Evolutionary conservation across 2,113 vertebrate genomes (phyloP).

Genomic region (Hyla sarda): DNA sequence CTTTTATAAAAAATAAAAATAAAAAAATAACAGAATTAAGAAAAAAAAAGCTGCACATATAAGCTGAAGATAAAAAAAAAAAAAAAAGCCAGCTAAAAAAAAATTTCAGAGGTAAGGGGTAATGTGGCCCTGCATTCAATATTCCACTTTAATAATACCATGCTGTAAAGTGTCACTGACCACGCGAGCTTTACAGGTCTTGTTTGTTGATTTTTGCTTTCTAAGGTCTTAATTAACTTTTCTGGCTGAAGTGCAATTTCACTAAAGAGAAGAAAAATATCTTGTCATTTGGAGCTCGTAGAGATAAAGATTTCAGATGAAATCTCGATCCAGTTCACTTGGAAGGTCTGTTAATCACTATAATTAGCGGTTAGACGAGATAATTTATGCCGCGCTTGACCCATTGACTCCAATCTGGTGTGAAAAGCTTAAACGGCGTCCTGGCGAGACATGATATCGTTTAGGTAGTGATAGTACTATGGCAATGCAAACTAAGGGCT

Average conservation of each 20-base stretch:
- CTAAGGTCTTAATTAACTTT: conserved; percentile 6
- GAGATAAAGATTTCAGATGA: conserved; percentile 40
- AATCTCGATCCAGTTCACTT: conserved; percentile 20
- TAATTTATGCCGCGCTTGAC: conserved; percentile 43
- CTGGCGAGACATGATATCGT: background rate
- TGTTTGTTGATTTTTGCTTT: conserved; percentile 10
- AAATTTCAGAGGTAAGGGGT: no score
- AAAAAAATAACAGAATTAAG: no score
- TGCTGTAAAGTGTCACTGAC: background rate
- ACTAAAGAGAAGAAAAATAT: conserved; percentile 21
- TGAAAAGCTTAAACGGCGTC: conserved; percentile 12
- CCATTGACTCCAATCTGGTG: conserved; percentile 33
- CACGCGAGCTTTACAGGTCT: background rate
- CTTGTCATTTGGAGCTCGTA: conserved; percentile 29
- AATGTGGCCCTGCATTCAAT: background rate
- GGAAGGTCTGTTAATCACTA: conserved; percentile 42
- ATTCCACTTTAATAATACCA: no score
- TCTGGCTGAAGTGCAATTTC: conserved; percentile 26
- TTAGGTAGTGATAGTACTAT: background rate
- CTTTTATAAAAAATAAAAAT: no score
- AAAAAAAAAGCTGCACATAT: no score
- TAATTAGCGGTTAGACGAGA: conserved; percentile 34
- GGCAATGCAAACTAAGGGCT: background rate
- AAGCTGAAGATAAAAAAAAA: no score
- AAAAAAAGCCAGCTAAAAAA: no score